A percentile compares a stretch with the other conserved stretches of the same genome.
phyloP scores from a whole-genome alignment of 2,797 vertebrate species.

The Salmo trutta region DNA sequence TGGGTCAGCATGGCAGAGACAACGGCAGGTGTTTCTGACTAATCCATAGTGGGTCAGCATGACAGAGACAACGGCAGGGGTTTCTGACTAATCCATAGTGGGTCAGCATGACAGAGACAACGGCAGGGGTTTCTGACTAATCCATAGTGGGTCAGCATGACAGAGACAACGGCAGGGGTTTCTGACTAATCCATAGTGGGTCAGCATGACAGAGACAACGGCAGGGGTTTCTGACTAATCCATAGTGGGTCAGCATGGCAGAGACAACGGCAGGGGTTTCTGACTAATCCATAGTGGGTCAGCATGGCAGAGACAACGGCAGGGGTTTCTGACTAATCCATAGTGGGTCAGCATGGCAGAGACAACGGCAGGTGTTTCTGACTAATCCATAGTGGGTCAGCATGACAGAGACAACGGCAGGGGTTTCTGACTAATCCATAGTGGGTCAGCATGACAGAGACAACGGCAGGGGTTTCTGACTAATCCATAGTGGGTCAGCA shows the following conservation, averaged over 20 bases:
- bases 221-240: constrained; percentile 51
- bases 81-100: constrained; percentile 60
- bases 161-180: constrained; percentile 56
- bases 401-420: constrained; percentile 54
- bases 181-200: constrained; percentile 59
- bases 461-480: constrained; percentile 53
- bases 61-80: constrained; percentile 57
- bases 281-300: constrained; percentile 61
- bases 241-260: constrained; percentile 55
- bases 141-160: constrained; percentile 58
- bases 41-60: constrained; percentile 61
- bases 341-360: constrained; percentile 53
- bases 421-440: constrained; percentile 62
- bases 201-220: constrained; percentile 57
- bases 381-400: constrained; percentile 62
- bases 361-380: constrained; percentile 53
- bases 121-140: constrained; percentile 57
- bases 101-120: constrained; percentile 55
- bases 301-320: constrained; percentile 56
- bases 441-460: constrained; percentile 50
- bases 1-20: constrained; percentile 51
- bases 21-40: constrained; percentile 55
- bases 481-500: constrained; percentile 62
- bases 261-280: constrained; percentile 52
- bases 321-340: constrained; percentile 60